Base-by-base conservation (phyloP, 1,140 invertebrate genomes). In the Venturia canescens region DNA sequence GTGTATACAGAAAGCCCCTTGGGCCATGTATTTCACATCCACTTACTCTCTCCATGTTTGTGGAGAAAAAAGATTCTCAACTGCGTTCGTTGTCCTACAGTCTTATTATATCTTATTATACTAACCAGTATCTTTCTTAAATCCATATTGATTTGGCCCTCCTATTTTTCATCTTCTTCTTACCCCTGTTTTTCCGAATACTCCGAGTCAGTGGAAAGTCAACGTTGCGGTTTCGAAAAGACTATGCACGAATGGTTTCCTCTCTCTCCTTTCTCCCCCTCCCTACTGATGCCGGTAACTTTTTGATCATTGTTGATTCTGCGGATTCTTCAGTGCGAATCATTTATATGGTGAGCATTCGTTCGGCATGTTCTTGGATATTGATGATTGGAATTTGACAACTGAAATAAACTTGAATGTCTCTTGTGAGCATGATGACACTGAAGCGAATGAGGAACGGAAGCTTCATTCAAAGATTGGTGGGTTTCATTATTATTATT, bases 191-290 rank as follows among this genome's bases (percentile, higher is more conserved):
- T 53, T 78, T 48, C 26, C 48, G 31, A 7, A 50, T 53, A 16
- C 31, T 44, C 27, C 13, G 29, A 81, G 72, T 77, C 80, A 60
- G 74, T 70, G 74, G 77, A 81, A 57, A 81, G 70, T 76, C 77
- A 80, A 38, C 23, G 18, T 23, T 60, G 69, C 29, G 50, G 66
- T 75, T 74, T 44, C 71, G 63, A 75, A 5, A 26, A 29, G 23
- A 44, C 69, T 34, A 34, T 7, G 7, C 7, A 34, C 31, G n/a
- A n/a, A 34, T 3, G 31, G 31, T 34, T 34, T 34, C 7, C n/a
- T n/a, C n/a, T n/a, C n/a, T n/a, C n/a, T n/a, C n/a, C n/a, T n/a
- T n/a, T n/a, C n/a, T n/a, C n/a, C n/a, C n/a, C 31, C 31, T 34
- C 31, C 31, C 7, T 34, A 34, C 7, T 34, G 3, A 34, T 7